Percentiles rank a stretch among this genome's conserved stretches.
Conservation (phyloP, 2,888 invertebrate species). For the Norana najaformis region DNA sequence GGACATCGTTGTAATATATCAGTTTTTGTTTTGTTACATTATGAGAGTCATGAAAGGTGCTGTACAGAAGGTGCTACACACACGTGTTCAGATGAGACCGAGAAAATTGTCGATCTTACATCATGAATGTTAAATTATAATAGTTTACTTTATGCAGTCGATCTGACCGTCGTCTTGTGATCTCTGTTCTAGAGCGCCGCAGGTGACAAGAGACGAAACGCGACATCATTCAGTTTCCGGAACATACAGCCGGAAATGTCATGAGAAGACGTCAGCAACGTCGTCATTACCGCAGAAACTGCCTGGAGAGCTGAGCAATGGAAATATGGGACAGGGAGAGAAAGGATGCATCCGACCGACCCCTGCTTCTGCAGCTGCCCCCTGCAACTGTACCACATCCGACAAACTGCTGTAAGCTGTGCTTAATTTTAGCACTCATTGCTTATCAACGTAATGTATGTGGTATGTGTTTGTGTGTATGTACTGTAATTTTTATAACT, state of each 20-base stretch:
- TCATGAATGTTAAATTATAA: too few species aligned
- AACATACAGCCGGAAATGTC: conserved; percentile 6
- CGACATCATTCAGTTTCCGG: not conserved
- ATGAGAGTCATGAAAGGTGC: too few species aligned
- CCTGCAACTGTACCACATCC: not conserved
- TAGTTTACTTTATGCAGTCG: too few species aligned
- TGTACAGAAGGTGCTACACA: too few species aligned
- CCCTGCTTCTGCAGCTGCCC: not conserved
- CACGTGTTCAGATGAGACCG: too few species aligned
- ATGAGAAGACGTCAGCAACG: not conserved
- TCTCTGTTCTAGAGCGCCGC: not conserved
- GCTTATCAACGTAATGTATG: not conserved
- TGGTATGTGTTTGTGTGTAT: too few species aligned
- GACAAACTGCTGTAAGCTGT: conserved; percentile 16
- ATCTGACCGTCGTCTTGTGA: not conserved
- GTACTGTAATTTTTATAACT: too few species aligned
- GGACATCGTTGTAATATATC: too few species aligned
- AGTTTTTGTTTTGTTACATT: too few species aligned
- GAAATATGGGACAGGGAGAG: conserved; percentile 19
- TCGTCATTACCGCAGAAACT: not conserved
- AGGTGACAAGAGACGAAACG: not conserved
- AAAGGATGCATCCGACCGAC: conserved; percentile 16
- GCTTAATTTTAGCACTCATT: not conserved
- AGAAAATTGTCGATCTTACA: too few species aligned
- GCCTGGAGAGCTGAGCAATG: conserved; percentile 24